Conservation (phyloP, 2,797 vertebrate species). For the Labeo calbasu region DNA sequence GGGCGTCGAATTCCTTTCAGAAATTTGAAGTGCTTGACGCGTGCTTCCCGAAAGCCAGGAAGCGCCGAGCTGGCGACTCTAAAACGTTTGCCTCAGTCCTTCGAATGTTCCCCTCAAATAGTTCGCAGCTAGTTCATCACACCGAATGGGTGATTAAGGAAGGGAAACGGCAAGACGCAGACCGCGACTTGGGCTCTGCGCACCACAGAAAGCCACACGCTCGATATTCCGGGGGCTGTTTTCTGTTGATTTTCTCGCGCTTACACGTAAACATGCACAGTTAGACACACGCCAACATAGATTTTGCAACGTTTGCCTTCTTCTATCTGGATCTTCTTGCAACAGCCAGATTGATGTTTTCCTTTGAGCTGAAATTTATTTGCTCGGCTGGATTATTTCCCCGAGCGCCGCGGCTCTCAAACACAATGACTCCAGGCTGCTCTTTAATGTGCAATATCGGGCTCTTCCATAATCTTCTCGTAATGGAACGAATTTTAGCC, state of each 20-base stretch:
- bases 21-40: conserved; percentile 38
- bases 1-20: conserved; percentile 34
- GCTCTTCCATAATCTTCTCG: conserved; percentile 32
- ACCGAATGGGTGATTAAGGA: conserved; percentile 47
- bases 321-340: conserved; percentile 35
- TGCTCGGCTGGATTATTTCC: conserved; percentile 42
- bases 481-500: conserved; percentile 1
- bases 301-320: conserved; percentile 7
- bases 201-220: conserved; percentile 50
- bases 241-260: conserved; percentile 28
- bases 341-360: conserved; percentile 22
- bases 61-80: background rate
- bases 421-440: conserved; percentile 49
- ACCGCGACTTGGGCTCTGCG: conserved; percentile 52
- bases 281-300: conserved; percentile 31
- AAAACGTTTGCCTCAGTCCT: conserved; percentile 8
- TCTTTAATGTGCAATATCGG: conserved; percentile 49
- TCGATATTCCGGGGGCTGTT: conserved; percentile 46
- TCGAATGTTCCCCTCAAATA: conserved; percentile 26
- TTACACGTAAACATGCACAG: conserved; percentile 36
- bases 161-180: conserved; percentile 41
- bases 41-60: conserved; percentile 33
- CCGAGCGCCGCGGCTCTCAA: conserved; percentile 54
- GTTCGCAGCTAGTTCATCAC: conserved; percentile 15
- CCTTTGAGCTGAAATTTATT: conserved; percentile 16